These are phyloP conservation scores for Peucedramus taeniatus DNA, from an alignment of 2,113 vertebrate genomes.

Conservation along the genomic window DNA sequence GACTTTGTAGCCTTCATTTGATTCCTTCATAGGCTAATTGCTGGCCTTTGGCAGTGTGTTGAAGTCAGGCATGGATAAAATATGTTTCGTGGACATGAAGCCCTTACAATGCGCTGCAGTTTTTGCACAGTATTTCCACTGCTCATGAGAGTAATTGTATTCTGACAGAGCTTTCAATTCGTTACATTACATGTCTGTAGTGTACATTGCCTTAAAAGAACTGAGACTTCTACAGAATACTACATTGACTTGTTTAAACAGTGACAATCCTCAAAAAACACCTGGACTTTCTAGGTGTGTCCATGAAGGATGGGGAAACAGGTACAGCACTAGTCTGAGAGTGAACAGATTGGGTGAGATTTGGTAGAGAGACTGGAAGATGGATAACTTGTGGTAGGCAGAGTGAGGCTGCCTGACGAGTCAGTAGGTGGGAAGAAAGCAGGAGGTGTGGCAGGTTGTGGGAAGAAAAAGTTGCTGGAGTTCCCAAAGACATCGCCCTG, in stretches of 20 bases:
- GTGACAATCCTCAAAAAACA: not conserved
- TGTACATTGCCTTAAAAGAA: not conserved
- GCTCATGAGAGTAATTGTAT: not conserved
- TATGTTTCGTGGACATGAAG: not conserved
- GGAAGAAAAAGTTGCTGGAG: conserved; percentile 25
- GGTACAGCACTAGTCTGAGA: not conserved
- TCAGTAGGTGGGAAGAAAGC: not conserved
- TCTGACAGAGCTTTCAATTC: not conserved
- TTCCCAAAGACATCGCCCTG: conserved; percentile 50
- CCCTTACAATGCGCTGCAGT: not conserved
- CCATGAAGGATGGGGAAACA: not conserved
- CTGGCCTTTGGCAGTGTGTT: not conserved
- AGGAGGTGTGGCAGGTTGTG: conserved; percentile 47
- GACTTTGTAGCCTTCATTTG: not conserved
- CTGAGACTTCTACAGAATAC: not conserved
- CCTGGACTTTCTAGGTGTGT: not conserved
- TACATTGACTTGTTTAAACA: not conserved
- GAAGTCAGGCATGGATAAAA: not conserved
- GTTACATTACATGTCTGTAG: not conserved
- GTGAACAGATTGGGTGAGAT: not conserved
- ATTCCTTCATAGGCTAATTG: not conserved
- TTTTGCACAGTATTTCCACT: not conserved
- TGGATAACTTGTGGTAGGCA: not conserved
- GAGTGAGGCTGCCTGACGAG: not conserved
- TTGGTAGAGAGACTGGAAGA: not conserved